These are phyloP conservation scores for Onychostruthus taczanowskii DNA, from an alignment of 2,113 vertebrate species.

Conservation along the genomic window DNA sequence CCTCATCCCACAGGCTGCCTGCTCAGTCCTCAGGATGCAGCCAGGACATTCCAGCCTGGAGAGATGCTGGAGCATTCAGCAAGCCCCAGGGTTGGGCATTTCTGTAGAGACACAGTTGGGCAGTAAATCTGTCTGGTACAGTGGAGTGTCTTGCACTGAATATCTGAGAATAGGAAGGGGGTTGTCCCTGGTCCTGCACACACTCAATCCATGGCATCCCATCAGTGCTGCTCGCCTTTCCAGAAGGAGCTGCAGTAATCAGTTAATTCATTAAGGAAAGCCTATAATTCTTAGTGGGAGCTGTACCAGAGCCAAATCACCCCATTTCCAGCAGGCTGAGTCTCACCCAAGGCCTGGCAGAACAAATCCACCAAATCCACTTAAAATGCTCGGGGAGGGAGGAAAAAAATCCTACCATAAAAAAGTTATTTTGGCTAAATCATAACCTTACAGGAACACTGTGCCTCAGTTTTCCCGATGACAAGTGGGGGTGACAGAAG, in stretches of 20 bases:
- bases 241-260: not conserved
- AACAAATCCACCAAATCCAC: not conserved
- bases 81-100: not conserved
- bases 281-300: not conserved
- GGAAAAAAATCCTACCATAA: accelerated
- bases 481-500: not conserved
- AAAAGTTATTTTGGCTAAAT: not conserved
- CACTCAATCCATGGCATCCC: not conserved
- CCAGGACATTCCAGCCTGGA: not conserved
- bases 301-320: not conserved
- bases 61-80: not conserved
- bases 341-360: not conserved
- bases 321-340: not conserved
- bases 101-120: not conserved
- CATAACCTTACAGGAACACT: not conserved
- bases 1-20: not conserved
- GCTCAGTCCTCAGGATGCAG: not conserved
- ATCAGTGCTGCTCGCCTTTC: not conserved
- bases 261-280: not conserved
- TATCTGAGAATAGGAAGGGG: not conserved
- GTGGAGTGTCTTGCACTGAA: not conserved
- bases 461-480: not conserved
- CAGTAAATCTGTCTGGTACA: accelerated
- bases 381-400: not conserved
- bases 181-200: not conserved